Percentiles rank a stretch among this genome's conserved stretches.
phyloP scores from a whole-genome alignment of 2,113 vertebrate genomes.

The Oncorhynchus tshawytscha region DNA sequence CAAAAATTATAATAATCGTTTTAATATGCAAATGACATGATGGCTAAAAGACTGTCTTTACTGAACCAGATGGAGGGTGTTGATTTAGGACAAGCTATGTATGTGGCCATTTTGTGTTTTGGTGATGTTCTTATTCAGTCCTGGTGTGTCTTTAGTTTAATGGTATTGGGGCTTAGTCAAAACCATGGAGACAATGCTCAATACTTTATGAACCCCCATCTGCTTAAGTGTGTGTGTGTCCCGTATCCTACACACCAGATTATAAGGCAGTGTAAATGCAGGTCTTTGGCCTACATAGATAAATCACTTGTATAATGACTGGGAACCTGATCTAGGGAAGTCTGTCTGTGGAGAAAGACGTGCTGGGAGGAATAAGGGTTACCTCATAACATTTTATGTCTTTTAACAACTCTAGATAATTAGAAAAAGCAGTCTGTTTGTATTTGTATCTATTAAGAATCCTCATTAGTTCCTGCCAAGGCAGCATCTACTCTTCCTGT shows the following conservation, averaged over 20 bases:
- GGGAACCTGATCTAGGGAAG: not conserved
- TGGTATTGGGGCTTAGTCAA: slow-evolving; percentile 59
- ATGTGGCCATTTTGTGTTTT: slow-evolving; percentile 13
- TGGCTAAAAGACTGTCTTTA: slow-evolving; percentile 62
- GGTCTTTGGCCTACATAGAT: not conserved
- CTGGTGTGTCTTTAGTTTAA: slow-evolving; percentile 57
- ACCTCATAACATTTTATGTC: too few relatives aligned
- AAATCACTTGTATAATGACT: not conserved
- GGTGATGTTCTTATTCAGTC: not conserved
- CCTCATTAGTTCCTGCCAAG: too few relatives aligned
- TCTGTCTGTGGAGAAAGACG: too few relatives aligned
- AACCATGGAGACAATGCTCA: slow-evolving; percentile 47
- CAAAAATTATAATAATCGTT: slow-evolving; percentile 69
- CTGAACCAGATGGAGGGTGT: slow-evolving; percentile 65
- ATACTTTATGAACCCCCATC: slow-evolving; percentile 47
- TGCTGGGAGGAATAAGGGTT: too few relatives aligned
- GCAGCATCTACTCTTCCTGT: too few relatives aligned
- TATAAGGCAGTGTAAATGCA: not conserved
- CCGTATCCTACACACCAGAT: not conserved
- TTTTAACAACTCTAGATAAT: too few relatives aligned
- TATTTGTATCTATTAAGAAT: too few relatives aligned
- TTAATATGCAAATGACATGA: slow-evolving; percentile 73
- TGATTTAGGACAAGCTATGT: slow-evolving; percentile 57
- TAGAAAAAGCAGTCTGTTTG: too few relatives aligned
- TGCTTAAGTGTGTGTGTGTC: not conserved